Evolutionary conservation across 2,797 vertebrate species (phyloP), one percentile per base, ranked within the genome.

Genomic region (Cygnus olor): DNA sequence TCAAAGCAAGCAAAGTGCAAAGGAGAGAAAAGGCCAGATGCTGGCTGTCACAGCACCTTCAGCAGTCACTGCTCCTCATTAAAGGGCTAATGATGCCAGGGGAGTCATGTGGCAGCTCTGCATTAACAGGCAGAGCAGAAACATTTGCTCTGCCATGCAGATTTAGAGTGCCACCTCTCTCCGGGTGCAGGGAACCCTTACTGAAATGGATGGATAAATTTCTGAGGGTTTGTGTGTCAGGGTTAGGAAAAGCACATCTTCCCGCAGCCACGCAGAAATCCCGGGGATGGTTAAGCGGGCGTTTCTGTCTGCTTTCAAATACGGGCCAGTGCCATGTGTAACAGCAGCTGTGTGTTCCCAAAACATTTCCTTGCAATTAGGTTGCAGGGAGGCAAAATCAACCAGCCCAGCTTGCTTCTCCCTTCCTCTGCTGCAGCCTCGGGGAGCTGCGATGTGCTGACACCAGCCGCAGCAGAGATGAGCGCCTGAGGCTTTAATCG

Each of bases 351-450:
- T 91, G 87, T 95, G 79, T 93, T 92, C 95, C 74, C 85, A 89
- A 93, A 95, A 94, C 63, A 93, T 70, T 96, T 91, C 92, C 69
- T 9, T 82, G 89, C 68, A 80, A 84, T 90, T 90, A 95, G 80
- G 70, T 81, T 94, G 77, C 90, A 90, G 71, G 63, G 74, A 94
- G 76, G 85, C 76, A 95, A 95, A 90, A 73, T 0, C 87, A 94
- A 73, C 12, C 79, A 69, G 53, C 22, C 44, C 4, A 1, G 11
- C 45, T 68, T 1, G 0, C 17, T 73, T 70, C 64, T 82, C 16
- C 42, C 15, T 88, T 34, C 5, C n/a, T 66, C 56, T 82, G 56
- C 65, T 78, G 28, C 84, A 88, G 76, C 81, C 91, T 36, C 49
- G 9, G 81, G 69, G 89, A 32, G 32, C 51, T 18, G 8, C 34